Conservation (phyloP, 2,888 invertebrate genomes). For the Sympetrum striolatum region DNA sequence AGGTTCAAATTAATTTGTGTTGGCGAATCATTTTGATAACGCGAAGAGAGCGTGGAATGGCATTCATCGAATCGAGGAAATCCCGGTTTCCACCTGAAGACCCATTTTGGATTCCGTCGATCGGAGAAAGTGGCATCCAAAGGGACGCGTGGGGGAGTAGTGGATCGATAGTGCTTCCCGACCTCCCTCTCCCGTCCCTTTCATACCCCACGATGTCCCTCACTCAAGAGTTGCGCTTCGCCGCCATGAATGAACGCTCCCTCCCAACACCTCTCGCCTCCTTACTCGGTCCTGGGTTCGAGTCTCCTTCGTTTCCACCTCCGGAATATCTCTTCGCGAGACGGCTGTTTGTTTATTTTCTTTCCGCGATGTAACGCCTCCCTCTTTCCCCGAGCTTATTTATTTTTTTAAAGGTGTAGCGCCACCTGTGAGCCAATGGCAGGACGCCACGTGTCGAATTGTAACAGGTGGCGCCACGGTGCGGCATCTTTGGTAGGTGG, state of each 20-base stretch:
- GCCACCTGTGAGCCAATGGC: slow-evolving; percentile 25
- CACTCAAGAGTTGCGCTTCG: slow-evolving; percentile 22
- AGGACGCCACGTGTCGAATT: not conserved
- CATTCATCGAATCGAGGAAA: too few relatives aligned
- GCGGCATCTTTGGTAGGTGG: not conserved
- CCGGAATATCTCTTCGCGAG: not conserved
- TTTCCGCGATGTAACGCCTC: not conserved
- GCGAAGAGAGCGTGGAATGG: too few relatives aligned
- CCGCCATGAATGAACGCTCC: slow-evolving; percentile 31
- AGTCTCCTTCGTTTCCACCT: not conserved
- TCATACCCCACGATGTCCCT: not conserved
- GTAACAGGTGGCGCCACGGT: slow-evolving; percentile 9
- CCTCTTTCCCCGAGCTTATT: not conserved
- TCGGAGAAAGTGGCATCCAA: not conserved
- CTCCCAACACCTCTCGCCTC: not conserved
- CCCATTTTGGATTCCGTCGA: not conserved
- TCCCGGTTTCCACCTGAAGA: not conserved
- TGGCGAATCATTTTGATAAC: too few relatives aligned
- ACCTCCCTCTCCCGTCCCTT: not conserved
- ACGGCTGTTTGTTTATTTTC: not conserved
- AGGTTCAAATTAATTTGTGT: too few relatives aligned
- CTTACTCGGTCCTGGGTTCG: not conserved
- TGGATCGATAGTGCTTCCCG: slow-evolving; percentile 6
- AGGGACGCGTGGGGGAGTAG: not conserved
- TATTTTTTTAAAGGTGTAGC: not conserved